Evolutionary conservation across 1,140 invertebrate species (phyloP).

Genomic region (Cephus cinctus): DNA sequence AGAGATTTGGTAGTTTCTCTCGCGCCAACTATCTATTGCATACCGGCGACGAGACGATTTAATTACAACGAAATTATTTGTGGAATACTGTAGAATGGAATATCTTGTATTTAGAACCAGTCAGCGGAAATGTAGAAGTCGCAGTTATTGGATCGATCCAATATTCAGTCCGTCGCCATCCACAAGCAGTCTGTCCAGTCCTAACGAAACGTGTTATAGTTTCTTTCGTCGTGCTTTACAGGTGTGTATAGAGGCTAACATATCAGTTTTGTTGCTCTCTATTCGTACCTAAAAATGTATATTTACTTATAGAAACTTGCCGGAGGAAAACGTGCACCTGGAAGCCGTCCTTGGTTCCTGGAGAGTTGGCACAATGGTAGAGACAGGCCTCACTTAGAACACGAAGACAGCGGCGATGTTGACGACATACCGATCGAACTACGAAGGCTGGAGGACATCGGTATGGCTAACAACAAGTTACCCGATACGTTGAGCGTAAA

Average conservation of each 20-base stretch:
- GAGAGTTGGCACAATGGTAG: conserved; percentile 69
- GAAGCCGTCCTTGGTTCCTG: conserved; percentile 72
- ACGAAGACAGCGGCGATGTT: conserved; percentile 64
- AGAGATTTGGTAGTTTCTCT: no score
- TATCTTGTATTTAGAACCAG: conserved; percentile 33
- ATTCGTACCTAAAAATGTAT: no score
- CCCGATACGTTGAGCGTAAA: conserved; percentile 62
- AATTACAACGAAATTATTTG: background rate
- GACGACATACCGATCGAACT: conserved; percentile 86
- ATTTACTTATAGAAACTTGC: conserved; percentile 69
- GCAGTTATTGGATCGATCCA: conserved; percentile 63
- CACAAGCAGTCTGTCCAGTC: conserved; percentile 82
- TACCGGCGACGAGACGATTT: background rate
- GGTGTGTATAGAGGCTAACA: conserved; percentile 44
- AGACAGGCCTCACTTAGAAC: conserved; percentile 56
- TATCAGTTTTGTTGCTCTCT: background rate
- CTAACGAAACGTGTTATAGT: conserved; percentile 92
- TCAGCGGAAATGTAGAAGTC: conserved; percentile 53
- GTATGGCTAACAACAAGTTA: conserved; percentile 57
- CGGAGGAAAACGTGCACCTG: conserved; percentile 63
- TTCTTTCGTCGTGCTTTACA: conserved; percentile 87
- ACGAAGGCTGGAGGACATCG: conserved; percentile 77
- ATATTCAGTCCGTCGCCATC: conserved; percentile 66
- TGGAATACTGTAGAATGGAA: conserved; percentile 14
- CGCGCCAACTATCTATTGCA: no score